Percentiles rank a stretch among this genome's conserved stretches.
These are phyloP conservation scores for Hoplodrina ambigua DNA, from an alignment of 2,888 invertebrate genomes.

Conservation along the genomic window DNA sequence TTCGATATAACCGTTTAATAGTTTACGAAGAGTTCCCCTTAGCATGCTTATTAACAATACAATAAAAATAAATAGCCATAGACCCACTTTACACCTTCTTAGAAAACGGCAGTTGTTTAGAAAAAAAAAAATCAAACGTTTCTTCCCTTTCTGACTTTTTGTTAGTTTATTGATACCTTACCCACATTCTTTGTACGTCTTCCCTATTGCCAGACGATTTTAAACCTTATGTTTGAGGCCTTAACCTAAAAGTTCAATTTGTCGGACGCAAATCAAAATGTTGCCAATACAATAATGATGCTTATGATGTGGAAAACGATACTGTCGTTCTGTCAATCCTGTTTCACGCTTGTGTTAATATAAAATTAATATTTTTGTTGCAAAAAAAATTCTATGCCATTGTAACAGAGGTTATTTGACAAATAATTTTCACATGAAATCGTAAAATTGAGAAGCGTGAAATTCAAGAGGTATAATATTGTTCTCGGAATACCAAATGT, in stretches of 20 bases:
- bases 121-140: slow-evolving; percentile 72
- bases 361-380: slow-evolving; percentile 86
- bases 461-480: slow-evolving; percentile 67
- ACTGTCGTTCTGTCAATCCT: slow-evolving; percentile 86
- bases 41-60: slow-evolving; percentile 90
- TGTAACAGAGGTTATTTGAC: slow-evolving; percentile 72
- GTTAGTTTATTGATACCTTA: slow-evolving; percentile 73
- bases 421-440: slow-evolving; percentile 75
- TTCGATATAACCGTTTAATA: slow-evolving; percentile 90
- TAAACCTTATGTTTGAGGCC: slow-evolving; percentile 45
- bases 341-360: slow-evolving; percentile 86
- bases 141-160: slow-evolving; percentile 76
- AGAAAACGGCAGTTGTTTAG: slow-evolving; percentile 86
- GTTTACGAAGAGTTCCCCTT: slow-evolving; percentile 84
- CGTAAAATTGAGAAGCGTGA: slow-evolving; percentile 71
- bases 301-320: slow-evolving; percentile 89
- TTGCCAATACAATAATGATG: slow-evolving; percentile 78
- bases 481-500: slow-evolving; percentile 53
- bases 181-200: slow-evolving; percentile 43
- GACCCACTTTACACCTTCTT: slow-evolving; percentile 90
- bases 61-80: slow-evolving; percentile 90
- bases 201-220: slow-evolving; percentile 47
- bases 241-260: slow-evolving; percentile 41
- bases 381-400: slow-evolving; percentile 65
- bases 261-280: slow-evolving; percentile 32